Evolutionary conservation across 2,797 vertebrate species (phyloP).

Genomic region (Jordanella pulchra): DNA sequence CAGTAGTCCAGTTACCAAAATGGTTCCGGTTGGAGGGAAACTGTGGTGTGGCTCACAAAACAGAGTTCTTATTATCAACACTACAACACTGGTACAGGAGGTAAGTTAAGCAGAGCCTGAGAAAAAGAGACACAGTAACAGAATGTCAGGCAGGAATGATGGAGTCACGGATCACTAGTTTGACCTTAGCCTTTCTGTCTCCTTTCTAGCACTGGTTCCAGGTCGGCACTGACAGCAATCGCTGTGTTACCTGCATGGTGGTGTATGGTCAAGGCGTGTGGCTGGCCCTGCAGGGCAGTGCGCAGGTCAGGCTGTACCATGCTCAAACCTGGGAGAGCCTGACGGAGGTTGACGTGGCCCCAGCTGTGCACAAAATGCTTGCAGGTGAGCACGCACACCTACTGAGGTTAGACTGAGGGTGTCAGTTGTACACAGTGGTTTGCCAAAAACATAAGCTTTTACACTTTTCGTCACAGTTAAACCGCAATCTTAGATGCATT

Average conservation of each 20-base stretch:
- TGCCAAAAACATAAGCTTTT: neutral
- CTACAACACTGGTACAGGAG: constrained; percentile 88
- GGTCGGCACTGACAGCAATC: constrained; percentile 89
- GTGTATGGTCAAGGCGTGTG: constrained; percentile 89
- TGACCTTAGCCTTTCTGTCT: neutral
- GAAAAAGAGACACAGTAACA: neutral
- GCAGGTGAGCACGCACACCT: constrained; percentile 80
- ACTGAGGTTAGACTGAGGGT: no score
- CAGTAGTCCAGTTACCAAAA: constrained; percentile 91
- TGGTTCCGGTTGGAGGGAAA: constrained; percentile 92
- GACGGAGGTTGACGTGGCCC: constrained; percentile 92
- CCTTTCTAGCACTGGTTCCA: constrained; percentile 86
- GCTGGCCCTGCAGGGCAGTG: constrained; percentile 92
- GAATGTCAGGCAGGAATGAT: neutral
- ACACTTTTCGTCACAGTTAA: neutral
- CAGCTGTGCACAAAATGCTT: constrained; percentile 97
- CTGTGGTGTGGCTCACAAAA: constrained; percentile 98
- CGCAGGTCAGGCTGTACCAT: constrained; percentile 92
- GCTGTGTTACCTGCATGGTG: constrained; percentile 94
- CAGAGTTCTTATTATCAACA: constrained; percentile 89
- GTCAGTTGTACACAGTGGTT: neutral
- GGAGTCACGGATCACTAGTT: neutral
- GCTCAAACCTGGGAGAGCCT: constrained; percentile 90
- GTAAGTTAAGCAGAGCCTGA: constrained; percentile 68
- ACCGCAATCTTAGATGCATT: neutral